Evolutionary conservation across 2,888 invertebrate genomes (phyloP).

Genomic region (Sussaba pulchella): DNA sequence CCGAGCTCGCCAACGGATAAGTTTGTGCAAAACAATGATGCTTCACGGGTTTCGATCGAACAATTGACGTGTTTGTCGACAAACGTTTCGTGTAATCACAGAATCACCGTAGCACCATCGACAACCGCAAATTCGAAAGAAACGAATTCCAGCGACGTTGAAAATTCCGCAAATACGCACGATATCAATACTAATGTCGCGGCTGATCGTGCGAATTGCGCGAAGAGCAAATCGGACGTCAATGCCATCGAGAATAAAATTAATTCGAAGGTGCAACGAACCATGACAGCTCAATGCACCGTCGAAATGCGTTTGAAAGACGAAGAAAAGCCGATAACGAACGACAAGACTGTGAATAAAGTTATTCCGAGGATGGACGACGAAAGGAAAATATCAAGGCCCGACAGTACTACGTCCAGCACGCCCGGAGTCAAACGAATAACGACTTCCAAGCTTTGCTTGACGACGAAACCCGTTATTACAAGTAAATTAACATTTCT

Average conservation of each 20-base stretch:
- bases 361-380: slow-evolving; percentile 23
- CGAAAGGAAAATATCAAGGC: slow-evolving; percentile 59
- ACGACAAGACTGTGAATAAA: slow-evolving; percentile 8
- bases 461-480: slow-evolving; percentile 68
- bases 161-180: slow-evolving; percentile 12
- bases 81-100: slow-evolving; percentile 44
- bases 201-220: neutral
- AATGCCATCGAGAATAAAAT: slow-evolving; percentile 40
- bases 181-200: too few relatives aligned
- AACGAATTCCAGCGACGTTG: slow-evolving; percentile 13
- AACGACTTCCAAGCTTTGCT: slow-evolving; percentile 57
- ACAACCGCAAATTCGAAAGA: slow-evolving; percentile 14
- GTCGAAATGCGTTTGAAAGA: slow-evolving; percentile 32
- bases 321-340: slow-evolving; percentile 10
- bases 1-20: slow-evolving; percentile 53
- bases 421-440: slow-evolving; percentile 46
- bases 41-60: slow-evolving; percentile 14
- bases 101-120: slow-evolving; percentile 27
- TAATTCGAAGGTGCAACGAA: slow-evolving; percentile 29
- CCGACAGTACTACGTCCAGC: slow-evolving; percentile 58
- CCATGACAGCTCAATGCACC: slow-evolving; percentile 40
- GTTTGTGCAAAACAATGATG: slow-evolving; percentile 30
- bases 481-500: slow-evolving; percentile 66
- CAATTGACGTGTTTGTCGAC: slow-evolving; percentile 42
- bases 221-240: slow-evolving; percentile 24